phyloP scores from a whole-genome alignment of 2,888 invertebrate species.

The Machimus rusticus region DNA sequence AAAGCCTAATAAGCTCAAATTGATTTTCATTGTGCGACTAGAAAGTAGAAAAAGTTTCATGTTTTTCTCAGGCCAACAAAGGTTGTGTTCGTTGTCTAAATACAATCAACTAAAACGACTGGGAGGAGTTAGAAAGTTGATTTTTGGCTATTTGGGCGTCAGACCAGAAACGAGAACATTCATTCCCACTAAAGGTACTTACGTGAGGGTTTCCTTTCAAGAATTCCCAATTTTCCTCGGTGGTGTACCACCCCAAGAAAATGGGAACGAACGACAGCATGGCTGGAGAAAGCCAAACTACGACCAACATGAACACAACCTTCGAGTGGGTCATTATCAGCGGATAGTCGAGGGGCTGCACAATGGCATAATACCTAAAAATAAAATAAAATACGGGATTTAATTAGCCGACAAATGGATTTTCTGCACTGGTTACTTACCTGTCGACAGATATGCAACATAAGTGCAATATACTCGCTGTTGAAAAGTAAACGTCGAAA shows the following conservation, averaged over 20 bases:
- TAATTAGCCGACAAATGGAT: neutral
- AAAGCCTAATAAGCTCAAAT: constrained; percentile 40
- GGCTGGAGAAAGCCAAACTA: constrained; percentile 92
- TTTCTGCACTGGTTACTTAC: constrained; percentile 51
- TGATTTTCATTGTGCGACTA: constrained; percentile 41
- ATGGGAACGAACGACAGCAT: constrained; percentile 93
- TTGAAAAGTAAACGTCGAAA: constrained; percentile 92
- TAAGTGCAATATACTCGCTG: constrained; percentile 89
- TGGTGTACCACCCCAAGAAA: constrained; percentile 95
- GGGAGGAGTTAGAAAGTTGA: neutral
- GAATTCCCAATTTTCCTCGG: constrained; percentile 77
- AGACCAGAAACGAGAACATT: neutral
- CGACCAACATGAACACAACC: constrained; percentile 79
- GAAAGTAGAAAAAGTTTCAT: neutral
- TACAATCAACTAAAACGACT: neutral
- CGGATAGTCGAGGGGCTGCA: constrained; percentile 90
- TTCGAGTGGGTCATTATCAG: constrained; percentile 88
- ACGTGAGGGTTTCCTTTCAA: constrained; percentile 73
- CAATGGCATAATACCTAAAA: constrained; percentile 84
- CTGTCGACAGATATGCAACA: constrained; percentile 92
- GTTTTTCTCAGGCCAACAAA: neutral
- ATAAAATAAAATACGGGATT: constrained; percentile 7
- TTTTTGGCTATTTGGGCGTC: neutral
- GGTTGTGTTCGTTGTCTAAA: neutral
- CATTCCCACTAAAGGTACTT: constrained; percentile 50